Conservation (phyloP, 2,113 vertebrate species). For the Puffinus mauretanicus region DNA sequence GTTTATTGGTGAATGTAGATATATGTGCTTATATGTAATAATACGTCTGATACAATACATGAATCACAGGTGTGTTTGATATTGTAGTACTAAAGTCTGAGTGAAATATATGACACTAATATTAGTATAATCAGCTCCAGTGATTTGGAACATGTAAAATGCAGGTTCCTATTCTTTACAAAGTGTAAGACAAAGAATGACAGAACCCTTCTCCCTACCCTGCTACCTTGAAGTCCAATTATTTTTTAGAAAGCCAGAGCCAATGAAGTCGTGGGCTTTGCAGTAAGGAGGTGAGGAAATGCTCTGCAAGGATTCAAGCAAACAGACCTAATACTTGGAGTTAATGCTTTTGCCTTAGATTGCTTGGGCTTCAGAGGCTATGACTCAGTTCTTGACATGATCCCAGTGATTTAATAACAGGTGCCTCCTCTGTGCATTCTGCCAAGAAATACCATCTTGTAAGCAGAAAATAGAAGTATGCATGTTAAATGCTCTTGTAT, state of each 20-base stretch:
- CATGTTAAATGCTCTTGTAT: background rate
- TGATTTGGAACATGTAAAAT: background rate
- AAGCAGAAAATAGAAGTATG: background rate
- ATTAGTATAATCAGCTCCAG: background rate
- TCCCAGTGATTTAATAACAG: conserved; percentile 13
- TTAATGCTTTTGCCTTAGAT: background rate
- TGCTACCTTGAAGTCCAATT: background rate
- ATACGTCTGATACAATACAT: fast-evolving
- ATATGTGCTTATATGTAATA: background rate
- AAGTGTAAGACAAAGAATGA: background rate
- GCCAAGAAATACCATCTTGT: background rate
- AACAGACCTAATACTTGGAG: background rate
- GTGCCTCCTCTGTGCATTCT: background rate
- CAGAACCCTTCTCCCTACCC: background rate
- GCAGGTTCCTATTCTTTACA: background rate
- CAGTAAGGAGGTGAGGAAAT: background rate
- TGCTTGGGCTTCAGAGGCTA: background rate
- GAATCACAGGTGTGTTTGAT: background rate
- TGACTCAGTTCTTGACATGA: conserved; percentile 16
- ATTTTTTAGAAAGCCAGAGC: background rate
- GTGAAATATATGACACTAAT: background rate
- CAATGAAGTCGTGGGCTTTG: background rate
- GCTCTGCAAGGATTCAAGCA: background rate
- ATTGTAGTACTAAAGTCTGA: background rate
- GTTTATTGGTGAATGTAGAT: background rate